Percentiles rank a stretch among this genome's conserved stretches.
These are phyloP conservation scores for Varroa destructor DNA, from an alignment of 1,140 invertebrate species.

Conservation along the genomic window DNA sequence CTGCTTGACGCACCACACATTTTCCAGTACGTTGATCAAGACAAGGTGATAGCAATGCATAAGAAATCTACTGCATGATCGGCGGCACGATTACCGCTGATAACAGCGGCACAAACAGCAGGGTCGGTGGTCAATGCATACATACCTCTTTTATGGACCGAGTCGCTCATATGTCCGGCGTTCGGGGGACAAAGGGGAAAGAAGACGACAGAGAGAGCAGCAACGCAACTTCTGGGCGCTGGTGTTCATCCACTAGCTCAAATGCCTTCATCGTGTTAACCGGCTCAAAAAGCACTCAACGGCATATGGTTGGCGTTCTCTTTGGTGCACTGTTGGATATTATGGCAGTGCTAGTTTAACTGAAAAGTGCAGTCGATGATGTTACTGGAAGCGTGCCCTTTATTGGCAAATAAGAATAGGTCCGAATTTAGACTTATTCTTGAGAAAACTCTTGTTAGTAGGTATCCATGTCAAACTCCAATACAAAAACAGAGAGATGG, in stretches of 20 bases:
- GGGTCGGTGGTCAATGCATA: background rate
- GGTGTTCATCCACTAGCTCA: background rate
- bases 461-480: background rate
- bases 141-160: background rate
- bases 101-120: background rate
- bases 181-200: background rate
- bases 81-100: slow-evolving; percentile 1
- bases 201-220: background rate
- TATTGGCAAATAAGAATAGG: background rate
- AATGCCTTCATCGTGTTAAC: slow-evolving; percentile 25
- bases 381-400: background rate
- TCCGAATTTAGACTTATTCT: background rate
- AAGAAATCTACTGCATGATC: slow-evolving; percentile 32
- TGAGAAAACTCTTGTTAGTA: background rate
- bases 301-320: background rate
- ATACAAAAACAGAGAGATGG: background rate
- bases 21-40: slow-evolving; percentile 96
- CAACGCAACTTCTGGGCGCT: slow-evolving; percentile 16
- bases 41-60: slow-evolving; percentile 86
- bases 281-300: slow-evolving; percentile 26
- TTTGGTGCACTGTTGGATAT: background rate
- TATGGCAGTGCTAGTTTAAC: background rate
- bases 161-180: background rate
- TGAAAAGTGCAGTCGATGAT: background rate
- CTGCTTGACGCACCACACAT: slow-evolving; percentile 98